Evolutionary conservation across 2,888 invertebrate genomes (phyloP), one percentile per base, ranked within the genome.

Genomic region (Noctua janthina): DNA sequence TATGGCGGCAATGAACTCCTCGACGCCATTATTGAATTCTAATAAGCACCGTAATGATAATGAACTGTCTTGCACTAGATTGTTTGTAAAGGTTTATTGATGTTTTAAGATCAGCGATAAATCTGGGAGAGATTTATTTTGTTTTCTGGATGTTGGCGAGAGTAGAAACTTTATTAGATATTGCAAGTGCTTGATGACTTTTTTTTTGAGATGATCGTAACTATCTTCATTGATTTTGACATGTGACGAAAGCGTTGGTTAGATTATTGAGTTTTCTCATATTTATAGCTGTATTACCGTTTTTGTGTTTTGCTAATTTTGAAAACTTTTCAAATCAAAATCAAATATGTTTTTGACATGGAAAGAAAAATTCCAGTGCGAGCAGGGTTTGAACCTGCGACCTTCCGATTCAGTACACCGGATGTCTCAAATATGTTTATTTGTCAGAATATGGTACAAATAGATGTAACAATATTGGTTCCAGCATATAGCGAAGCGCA

Each of bases 1-100:
- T 88, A 83, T 85, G 81, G 83, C 87, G 91, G 84, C 92, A 92
- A 89, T 91, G 93, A 92, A 92, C 93, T 91, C 89, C 15, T 74
- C 83, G 85, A 71, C 83, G 86, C 87, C 89, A 86, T 88, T 90
- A 90, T 88, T 91, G 91, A 92, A 92, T 93, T 89, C 87, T 91
- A 91, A 93, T 93, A 87, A 90, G 87, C 76, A 79, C 59, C 71
- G 80, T 90, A 89, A 89, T 90, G 87, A 87, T 90, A 89, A 89
- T 90, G 87, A 87, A 87, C 70, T 77, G 77, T 82, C 83, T 82
- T 79, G 82, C 78, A 84, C 89, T 79, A 87, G 80, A 82, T 86
- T 85, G 68, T 87, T 83, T 72, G 71, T 86, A 39, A 64, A 76
- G 62, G 59, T 79, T 75, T 83, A 84, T 76, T 80, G 46, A 74